Evolutionary conservation across 2,888 invertebrate genomes (phyloP).

Genomic region (Cosmopolites sordidus): DNA sequence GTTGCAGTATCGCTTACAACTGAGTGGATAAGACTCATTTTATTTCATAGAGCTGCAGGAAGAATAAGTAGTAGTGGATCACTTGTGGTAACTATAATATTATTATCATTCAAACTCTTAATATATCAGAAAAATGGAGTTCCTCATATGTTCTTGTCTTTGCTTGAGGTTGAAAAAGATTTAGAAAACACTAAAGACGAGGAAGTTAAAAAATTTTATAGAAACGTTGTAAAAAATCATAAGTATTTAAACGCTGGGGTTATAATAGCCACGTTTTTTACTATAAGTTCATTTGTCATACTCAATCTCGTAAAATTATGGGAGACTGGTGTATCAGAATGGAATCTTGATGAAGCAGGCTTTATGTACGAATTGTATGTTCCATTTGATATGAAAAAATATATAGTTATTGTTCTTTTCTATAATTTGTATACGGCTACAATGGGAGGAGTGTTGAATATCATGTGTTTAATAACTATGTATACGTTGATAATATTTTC

Average conservation of each 20-base stretch:
- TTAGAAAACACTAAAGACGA: neutral
- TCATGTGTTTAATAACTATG: neutral
- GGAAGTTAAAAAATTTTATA: neutral
- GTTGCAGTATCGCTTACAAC: neutral
- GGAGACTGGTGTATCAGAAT: neutral
- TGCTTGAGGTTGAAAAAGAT: slow-evolving; percentile 2
- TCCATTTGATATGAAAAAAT: slow-evolving; percentile 2
- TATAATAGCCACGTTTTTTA: neutral
- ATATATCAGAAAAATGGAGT: slow-evolving; percentile 6
- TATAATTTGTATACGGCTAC: slow-evolving; percentile 3
- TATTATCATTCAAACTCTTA: neutral
- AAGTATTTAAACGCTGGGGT: slow-evolving; percentile 1
- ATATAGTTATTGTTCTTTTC: neutral
- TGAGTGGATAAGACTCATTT: neutral
- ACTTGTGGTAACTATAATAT: neutral
- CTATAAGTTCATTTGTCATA: neutral
- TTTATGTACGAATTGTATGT: slow-evolving; percentile 6
- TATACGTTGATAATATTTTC: slow-evolving; percentile 6
- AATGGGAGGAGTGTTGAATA: slow-evolving; percentile 4
- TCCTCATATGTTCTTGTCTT: slow-evolving; percentile 1
- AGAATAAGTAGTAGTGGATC: slow-evolving; percentile 1
- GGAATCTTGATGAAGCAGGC: slow-evolving; percentile 1
- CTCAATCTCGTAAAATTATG: neutral
- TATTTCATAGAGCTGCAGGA: neutral
- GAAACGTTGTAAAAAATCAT: neutral